Percentiles rank a stretch among this genome's conserved stretches.
phyloP scores from a whole-genome alignment of 1,140 invertebrate species.

The Drosophila gunungcola region DNA sequence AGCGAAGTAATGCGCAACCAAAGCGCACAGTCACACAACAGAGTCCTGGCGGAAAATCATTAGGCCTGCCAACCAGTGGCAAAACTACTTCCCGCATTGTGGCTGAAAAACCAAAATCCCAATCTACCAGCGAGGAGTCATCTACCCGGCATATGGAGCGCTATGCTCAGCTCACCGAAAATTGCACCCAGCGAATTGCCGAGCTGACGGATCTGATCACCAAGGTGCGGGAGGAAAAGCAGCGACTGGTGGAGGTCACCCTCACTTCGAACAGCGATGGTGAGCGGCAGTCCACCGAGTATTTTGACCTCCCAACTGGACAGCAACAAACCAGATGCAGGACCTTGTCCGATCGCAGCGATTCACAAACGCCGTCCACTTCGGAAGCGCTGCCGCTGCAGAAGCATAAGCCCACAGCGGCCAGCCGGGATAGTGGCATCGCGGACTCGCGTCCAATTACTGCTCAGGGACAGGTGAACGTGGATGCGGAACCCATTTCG shows the following conservation, averaged over 20 bases:
- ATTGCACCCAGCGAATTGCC: constrained; percentile 75
- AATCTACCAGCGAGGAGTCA: constrained; percentile 5
- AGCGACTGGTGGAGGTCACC: constrained; percentile 76
- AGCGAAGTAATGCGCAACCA: not conserved
- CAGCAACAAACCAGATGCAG: constrained; percentile 26
- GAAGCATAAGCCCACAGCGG: constrained; percentile 70
- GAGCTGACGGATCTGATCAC: constrained; percentile 75
- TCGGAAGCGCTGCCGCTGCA: constrained; percentile 65
- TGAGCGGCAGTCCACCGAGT: constrained; percentile 77
- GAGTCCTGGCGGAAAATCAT: not conserved
- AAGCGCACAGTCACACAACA: not conserved
- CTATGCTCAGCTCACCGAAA: constrained; percentile 72
- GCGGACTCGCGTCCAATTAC: constrained; percentile 73
- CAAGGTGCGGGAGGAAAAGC: constrained; percentile 80
- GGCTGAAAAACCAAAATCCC: constrained; percentile 1
- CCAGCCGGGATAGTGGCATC: constrained; percentile 82
- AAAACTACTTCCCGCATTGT: not conserved
- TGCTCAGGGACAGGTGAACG: constrained; percentile 48
- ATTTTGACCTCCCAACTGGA: constrained; percentile 63
- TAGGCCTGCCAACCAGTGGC: not conserved
- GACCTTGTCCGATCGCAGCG: constrained; percentile 58
- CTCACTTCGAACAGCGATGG: constrained; percentile 76
- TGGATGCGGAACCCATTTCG: constrained; percentile 56
- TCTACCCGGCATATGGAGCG: constrained; percentile 47
- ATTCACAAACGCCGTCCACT: constrained; percentile 42